A percentile compares a stretch with the other conserved stretches of the same genome.
phyloP scores from a whole-genome alignment of 35 echinoderm and acorn worm genomes.

The Antedon bifida region DNA sequence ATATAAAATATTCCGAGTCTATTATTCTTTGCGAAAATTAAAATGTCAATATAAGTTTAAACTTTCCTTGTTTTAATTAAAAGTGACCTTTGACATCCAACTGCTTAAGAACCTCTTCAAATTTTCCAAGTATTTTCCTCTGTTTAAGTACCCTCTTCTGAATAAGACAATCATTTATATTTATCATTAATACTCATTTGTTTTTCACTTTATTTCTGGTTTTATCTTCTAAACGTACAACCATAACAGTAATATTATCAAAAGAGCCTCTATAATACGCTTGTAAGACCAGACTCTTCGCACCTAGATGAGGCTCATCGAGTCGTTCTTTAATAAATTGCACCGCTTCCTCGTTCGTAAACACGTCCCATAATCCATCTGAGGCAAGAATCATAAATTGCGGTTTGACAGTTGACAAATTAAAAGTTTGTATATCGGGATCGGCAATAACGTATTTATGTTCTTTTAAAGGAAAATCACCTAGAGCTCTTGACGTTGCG shows the following conservation, averaged over 20 bases:
- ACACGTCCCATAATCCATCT: constrained; percentile 93
- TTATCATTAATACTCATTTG: background rate
- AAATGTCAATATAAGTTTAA: too few species aligned
- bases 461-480: constrained; percentile 81
- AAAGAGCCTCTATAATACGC: constrained; percentile 60
- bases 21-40: too few species aligned
- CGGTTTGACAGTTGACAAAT: constrained; percentile 34
- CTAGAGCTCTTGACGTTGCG: constrained; percentile 88
- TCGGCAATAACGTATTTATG: constrained; percentile 66
- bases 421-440: constrained; percentile 62
- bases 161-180: too few species aligned
- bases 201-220: background rate
- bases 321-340: constrained; percentile 64
- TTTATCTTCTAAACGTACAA: constrained; percentile 11
- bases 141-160: too few species aligned
- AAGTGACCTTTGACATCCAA: too few species aligned
- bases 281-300: constrained; percentile 73
- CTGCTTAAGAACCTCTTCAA: too few species aligned
- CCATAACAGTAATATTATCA: constrained; percentile 98
- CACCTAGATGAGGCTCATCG: constrained; percentile 73
- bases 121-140: too few species aligned
- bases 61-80: too few species aligned
- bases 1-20: too few species aligned
- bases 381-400: constrained; percentile 81
- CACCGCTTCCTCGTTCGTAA: constrained; percentile 87